Percentiles rank a stretch among this genome's conserved stretches.
These are phyloP conservation scores for Charina bottae DNA, from an alignment of 2,113 vertebrate genomes.

Conservation along the genomic window DNA sequence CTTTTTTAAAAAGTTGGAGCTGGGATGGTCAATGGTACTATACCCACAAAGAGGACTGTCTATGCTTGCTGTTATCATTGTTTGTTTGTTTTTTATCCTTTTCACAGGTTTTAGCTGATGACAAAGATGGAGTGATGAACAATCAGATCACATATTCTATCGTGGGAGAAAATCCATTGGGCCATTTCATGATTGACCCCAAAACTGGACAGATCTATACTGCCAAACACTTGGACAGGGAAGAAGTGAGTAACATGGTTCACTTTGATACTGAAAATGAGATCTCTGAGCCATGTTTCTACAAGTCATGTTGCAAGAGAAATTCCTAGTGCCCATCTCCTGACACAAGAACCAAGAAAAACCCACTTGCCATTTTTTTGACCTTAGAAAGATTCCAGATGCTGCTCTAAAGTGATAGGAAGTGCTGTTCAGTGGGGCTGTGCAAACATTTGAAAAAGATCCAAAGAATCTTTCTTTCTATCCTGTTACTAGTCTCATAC, in stretches of 20 bases:
- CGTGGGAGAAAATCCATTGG: slow-evolving; percentile 81
- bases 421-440: neutral
- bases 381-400: neutral
- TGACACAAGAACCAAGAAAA: neutral
- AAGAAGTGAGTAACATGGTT: slow-evolving; percentile 82
- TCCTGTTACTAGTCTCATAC: neutral
- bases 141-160: slow-evolving; percentile 88
- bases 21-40: neutral
- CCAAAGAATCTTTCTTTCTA: neutral
- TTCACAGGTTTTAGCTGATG: slow-evolving; percentile 85
- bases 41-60: neutral
- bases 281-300: neutral
- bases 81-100: neutral
- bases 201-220: slow-evolving; percentile 84
- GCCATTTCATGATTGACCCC: slow-evolving; percentile 86
- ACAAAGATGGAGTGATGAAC: slow-evolving; percentile 87
- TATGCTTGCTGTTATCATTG: neutral
- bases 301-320: neutral
- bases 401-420: neutral
- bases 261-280: neutral
- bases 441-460: neutral
- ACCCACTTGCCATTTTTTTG: neutral
- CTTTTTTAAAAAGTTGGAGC: neutral
- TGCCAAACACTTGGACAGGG: slow-evolving; percentile 85
- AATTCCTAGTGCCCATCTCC: neutral